Conservation (phyloP, 1,140 invertebrate genomes). For the Gryon sp. region DNA sequence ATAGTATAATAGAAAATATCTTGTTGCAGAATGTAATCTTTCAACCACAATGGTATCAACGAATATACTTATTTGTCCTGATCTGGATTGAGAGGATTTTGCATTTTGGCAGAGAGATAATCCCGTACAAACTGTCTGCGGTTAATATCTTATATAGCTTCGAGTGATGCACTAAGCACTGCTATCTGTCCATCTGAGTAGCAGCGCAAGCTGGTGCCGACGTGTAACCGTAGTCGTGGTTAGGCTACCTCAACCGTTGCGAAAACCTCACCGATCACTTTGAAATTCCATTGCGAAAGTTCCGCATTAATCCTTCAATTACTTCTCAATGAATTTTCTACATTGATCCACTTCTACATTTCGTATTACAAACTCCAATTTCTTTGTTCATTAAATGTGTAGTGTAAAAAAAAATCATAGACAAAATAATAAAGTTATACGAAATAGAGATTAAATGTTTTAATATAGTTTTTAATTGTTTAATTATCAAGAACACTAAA, state of each 20-base stretch:
- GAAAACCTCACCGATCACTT: conserved; percentile 33
- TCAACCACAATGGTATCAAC: conserved; percentile 41
- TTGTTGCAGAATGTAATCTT: conserved; percentile 35
- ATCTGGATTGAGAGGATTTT: conserved; percentile 55
- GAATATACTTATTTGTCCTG: conserved; percentile 55
- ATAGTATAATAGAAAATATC: conserved; percentile 14
- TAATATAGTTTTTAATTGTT: too few relatives aligned
- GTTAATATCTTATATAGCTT: conserved; percentile 45
- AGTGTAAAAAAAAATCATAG: too few relatives aligned
- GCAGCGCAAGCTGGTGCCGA: conserved; percentile 43
- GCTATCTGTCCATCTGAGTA: conserved; percentile 16
- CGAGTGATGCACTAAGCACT: conserved; percentile 14
- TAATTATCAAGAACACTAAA: too few relatives aligned
- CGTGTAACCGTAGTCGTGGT: conserved; percentile 27
- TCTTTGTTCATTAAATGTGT: too few relatives aligned
- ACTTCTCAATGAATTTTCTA: conserved; percentile 12
- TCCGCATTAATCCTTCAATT: conserved; percentile 41
- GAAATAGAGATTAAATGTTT: too few relatives aligned
- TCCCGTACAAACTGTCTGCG: conserved; percentile 58
- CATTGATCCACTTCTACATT: not conserved
- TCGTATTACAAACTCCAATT: too few relatives aligned
- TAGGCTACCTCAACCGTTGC: conserved; percentile 42
- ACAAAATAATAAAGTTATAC: too few relatives aligned
- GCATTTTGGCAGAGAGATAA: conserved; percentile 54
- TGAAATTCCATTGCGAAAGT: conserved; percentile 48